Evolutionary conservation across 2,888 invertebrate genomes (phyloP).

Genomic region (Apamea sordens): DNA sequence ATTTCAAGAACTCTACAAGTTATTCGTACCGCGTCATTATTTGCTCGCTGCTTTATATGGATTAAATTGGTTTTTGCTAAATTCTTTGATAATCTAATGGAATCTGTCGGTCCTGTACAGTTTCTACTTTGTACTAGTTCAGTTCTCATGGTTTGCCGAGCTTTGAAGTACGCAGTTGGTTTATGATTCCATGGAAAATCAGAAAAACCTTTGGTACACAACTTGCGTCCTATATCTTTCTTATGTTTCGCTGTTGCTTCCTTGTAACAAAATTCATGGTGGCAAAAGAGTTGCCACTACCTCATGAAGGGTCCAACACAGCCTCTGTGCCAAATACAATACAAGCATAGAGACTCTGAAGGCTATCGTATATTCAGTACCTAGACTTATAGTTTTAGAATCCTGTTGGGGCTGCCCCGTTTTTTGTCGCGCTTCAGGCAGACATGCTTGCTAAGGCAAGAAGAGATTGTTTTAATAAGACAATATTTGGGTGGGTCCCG

Average conservation of each 20-base stretch:
- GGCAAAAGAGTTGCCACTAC: no score
- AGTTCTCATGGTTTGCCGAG: conserved; percentile 28
- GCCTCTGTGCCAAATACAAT: background rate
- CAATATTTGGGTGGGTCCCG: background rate
- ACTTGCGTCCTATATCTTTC: no score
- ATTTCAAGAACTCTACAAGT: conserved; percentile 62
- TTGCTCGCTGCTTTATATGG: conserved; percentile 38
- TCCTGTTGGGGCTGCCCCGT: background rate
- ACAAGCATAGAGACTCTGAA: background rate
- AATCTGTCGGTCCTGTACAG: conserved; percentile 44
- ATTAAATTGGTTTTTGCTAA: conserved; percentile 61
- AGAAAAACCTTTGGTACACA: background rate
- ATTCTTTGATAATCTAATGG: conserved; percentile 56
- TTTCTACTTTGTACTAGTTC: conserved; percentile 49
- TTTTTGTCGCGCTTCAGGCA: background rate
- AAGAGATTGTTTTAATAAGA: background rate
- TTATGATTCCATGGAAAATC: conserved; percentile 10
- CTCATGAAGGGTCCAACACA: background rate
- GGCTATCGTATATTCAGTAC: no score
- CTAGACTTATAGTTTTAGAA: background rate
- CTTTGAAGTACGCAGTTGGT: conserved; percentile 22
- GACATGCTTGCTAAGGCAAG: background rate
- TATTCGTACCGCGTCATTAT: conserved; percentile 46
- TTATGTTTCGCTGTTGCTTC: background rate
- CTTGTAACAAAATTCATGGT: background rate